Evolutionary conservation across 2,888 invertebrate genomes (phyloP).

Genomic region (Cistogaster globosa): DNA sequence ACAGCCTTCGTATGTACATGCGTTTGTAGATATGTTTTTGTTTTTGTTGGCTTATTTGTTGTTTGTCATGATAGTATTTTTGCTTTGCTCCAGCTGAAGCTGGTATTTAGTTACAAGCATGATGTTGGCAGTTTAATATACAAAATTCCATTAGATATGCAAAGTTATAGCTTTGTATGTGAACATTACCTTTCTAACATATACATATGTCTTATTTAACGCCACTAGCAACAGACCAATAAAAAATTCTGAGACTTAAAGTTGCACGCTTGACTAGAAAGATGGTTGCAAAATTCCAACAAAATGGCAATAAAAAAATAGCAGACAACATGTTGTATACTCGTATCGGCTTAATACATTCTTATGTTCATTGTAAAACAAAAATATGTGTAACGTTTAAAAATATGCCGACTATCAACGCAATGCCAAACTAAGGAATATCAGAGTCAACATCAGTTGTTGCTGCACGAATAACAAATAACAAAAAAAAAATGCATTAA

Average conservation of each 20-base stretch:
- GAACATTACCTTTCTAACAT: not conserved
- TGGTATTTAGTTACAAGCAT: constrained; percentile 40
- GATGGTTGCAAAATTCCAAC: constrained; percentile 49
- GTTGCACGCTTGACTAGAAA: constrained; percentile 72
- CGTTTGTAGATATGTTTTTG: constrained; percentile 11
- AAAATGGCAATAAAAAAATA: constrained; percentile 33
- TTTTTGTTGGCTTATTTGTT: constrained; percentile 9
- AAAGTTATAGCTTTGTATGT: constrained; percentile 43
- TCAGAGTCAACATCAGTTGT: constrained; percentile 32
- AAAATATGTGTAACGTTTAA: constrained; percentile 52
- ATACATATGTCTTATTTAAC: constrained; percentile 75
- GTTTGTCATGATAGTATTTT: constrained; percentile 28
- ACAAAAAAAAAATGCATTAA: constrained; percentile 32
- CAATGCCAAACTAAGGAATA: constrained; percentile 35
- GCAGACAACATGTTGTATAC: constrained; percentile 36
- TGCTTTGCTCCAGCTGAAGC: constrained; percentile 28
- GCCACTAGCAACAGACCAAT: constrained; percentile 77
- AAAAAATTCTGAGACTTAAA: constrained; percentile 70
- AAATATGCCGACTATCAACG: constrained; percentile 70
- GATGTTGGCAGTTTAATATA: constrained; percentile 57
- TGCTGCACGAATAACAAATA: constrained; percentile 17
- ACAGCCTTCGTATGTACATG: not conserved
- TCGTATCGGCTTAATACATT: constrained; percentile 3
- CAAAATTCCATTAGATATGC: constrained; percentile 54
- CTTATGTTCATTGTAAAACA: constrained; percentile 33